Evolutionary conservation across 2,797 vertebrate species (phyloP), one percentile per base, ranked within the genome.

Genomic region (Periophthalmus magnuspinnatus): DNA sequence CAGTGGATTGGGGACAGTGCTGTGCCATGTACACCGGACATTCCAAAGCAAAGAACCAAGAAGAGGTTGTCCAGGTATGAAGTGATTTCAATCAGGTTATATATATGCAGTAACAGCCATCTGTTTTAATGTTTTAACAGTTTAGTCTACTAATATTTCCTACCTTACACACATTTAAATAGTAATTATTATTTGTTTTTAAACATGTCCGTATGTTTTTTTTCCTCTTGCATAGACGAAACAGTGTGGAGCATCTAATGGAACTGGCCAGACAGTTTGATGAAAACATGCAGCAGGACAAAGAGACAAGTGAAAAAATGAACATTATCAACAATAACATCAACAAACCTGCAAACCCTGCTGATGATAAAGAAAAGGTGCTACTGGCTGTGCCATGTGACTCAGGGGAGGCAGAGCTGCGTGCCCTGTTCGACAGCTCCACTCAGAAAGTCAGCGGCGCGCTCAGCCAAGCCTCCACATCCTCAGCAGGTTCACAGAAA

Each of bases 251-350:
- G 21, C 95, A 96, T 69, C 95, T 99, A 45, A 92, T 95, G 93
- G 96, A 96, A 84, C 90, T 99, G 77, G 98, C 98, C 80, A 93
- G 93, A 66, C 94, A 97, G 84, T 98, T 99, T 92, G 98, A 99
- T 84, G 91, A 95, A 84, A 98, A 95, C 86, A 94, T 98, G 89
- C 93, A 96, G 70, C 88, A 95, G 47, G 95, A 96, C 88, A 88
- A 91, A 69, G 91, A 93, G 79, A 90, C 52, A 34, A 89, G 88
- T 2, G 92, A 93, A 69, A 76, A 89, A 19, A 81, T 75, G 0
- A 82, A 76, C 68, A 22, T 54, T 54, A 50, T 72, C 55, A 76
- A 68, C 77, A 67, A 74, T 47, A 73, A 83, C 61, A 50, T 71
- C 69, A 75, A 21, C 57, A 71, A 81, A 55, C 0, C 8, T 75